phyloP scores from a whole-genome alignment of 2,888 invertebrate genomes.

The Idaea straminata region DNA sequence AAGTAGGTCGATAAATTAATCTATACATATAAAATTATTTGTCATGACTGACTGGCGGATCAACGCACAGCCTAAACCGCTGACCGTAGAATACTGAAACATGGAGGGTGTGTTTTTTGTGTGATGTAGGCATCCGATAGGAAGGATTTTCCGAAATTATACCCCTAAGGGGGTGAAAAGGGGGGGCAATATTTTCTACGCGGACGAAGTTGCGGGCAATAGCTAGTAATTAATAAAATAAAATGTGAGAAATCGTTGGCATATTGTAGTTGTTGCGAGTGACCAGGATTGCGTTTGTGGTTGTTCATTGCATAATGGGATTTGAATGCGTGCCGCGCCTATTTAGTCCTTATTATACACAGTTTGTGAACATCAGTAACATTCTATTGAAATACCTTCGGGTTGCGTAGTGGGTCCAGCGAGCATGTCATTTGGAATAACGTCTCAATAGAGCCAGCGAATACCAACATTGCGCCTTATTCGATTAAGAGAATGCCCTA shows the following conservation, averaged over 20 bases:
- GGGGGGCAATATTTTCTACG: no score
- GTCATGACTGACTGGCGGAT: no score
- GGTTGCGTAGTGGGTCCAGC: slow-evolving; percentile 50
- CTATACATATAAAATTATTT: no score
- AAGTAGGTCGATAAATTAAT: slow-evolving; percentile 20
- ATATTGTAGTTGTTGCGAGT: slow-evolving; percentile 47
- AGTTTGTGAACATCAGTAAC: slow-evolving; percentile 49
- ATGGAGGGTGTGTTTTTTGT: no score
- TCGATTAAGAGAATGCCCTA: slow-evolving; percentile 51
- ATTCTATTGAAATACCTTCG: slow-evolving; percentile 60
- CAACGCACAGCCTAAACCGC: no score
- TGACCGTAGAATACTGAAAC: no score
- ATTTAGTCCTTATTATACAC: slow-evolving; percentile 15
- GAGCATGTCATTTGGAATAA: slow-evolving; percentile 61
- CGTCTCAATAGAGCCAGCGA: slow-evolving; percentile 64
- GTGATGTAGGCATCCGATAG: no score
- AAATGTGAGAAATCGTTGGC: slow-evolving; percentile 71
- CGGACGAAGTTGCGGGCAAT: slow-evolving; percentile 18
- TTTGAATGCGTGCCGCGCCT: slow-evolving; percentile 17
- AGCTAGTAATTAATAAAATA: slow-evolving; percentile 64
- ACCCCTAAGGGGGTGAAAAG: no score
- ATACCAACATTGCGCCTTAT: slow-evolving; percentile 56
- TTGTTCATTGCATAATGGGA: slow-evolving; percentile 25
- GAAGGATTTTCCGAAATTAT: no score
- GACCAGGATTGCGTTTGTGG: slow-evolving; percentile 36